These are phyloP conservation scores for Globodera rostochiensis DNA, from an alignment of 1,140 invertebrate genomes.

Conservation along the genomic window DNA sequence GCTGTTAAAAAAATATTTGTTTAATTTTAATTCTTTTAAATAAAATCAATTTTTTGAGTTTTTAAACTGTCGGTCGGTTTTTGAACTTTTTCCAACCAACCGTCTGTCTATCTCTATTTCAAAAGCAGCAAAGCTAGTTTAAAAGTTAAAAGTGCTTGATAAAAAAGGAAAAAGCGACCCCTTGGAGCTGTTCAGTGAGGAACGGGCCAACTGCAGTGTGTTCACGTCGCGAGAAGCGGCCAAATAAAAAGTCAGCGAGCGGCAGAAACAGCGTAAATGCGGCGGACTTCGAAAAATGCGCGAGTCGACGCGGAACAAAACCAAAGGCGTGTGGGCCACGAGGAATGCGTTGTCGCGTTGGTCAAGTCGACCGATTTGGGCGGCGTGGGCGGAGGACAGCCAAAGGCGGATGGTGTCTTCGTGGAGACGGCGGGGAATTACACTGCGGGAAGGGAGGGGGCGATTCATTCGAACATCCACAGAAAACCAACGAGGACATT, in stretches of 20 bases:
- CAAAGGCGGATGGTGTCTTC: slow-evolving; percentile 47
- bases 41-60: too few species aligned
- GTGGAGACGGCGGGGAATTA: slow-evolving; percentile 47
- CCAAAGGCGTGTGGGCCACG: slow-evolving; percentile 40
- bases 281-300: slow-evolving; percentile 48
- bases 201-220: slow-evolving; percentile 34
- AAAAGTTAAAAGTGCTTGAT: too few species aligned
- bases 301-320: slow-evolving; percentile 47
- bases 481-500: too few species aligned
- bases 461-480: too few species aligned
- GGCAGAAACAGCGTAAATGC: slow-evolving; percentile 44
- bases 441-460: slow-evolving; percentile 15
- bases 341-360: slow-evolving; percentile 43
- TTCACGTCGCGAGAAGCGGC: slow-evolving; percentile 47
- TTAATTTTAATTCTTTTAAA: too few species aligned
- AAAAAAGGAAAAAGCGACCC: not conserved
- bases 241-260: slow-evolving; percentile 49
- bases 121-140: too few species aligned
- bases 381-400: slow-evolving; percentile 39
- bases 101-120: too few species aligned
- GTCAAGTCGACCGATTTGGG: slow-evolving; percentile 13
- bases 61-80: too few species aligned
- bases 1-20: slow-evolving; percentile 23
- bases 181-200: slow-evolving; percentile 22
- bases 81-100: too few species aligned